Evolutionary conservation across 1,140 invertebrate genomes (phyloP), one percentile per base, ranked within the genome.

Genomic region (Polypedilum vanderplanki): DNA sequence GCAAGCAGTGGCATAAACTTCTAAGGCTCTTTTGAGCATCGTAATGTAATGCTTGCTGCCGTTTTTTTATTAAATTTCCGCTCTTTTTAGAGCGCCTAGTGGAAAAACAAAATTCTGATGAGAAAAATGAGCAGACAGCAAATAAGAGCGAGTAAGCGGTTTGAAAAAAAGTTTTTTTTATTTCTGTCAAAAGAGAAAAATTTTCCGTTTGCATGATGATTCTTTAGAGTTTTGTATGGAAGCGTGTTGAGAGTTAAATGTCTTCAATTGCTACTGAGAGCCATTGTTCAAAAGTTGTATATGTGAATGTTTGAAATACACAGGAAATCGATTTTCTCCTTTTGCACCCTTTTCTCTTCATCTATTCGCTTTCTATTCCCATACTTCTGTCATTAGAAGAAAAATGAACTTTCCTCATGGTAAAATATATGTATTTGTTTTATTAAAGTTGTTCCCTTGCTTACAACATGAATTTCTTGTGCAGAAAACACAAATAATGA

Each of bases 311-410:
- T 12, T 33, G 24, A 57, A 57, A 12, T 12, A n/a, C 46, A 57
- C 12, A 57, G 46, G 46, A 57, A 57, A 57, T 57, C 46, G 46
- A 57, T 57, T 57, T 57, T 57, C 46, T 57, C 10, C 46, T 57
- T 57, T n/a, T 57, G 46, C 46, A n/a, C 12, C 46, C 46, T 57
- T 57, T 57, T 57, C n/a, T 57, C 41, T 57, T n/a, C 46, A n/a
- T 57, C 12, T n/a, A 8, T 57, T 57, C 12, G n/a, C 12, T 57
- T 12, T 57, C 46, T n/a, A 57, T n/a, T 57, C 46, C 46, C 46
- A n/a, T n/a, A n/a, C n/a, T 57, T 57, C n/a, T 57, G 46, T 57
- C 46, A 57, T 57, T 57, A 57, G n/a, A 57, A 57, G 46, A 57
- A 57, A 57, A 57, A 57, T 57, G 46, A 57, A 57, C 46, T 57